phyloP scores from a whole-genome alignment of 2,888 invertebrate species.

The Melieria picta region DNA sequence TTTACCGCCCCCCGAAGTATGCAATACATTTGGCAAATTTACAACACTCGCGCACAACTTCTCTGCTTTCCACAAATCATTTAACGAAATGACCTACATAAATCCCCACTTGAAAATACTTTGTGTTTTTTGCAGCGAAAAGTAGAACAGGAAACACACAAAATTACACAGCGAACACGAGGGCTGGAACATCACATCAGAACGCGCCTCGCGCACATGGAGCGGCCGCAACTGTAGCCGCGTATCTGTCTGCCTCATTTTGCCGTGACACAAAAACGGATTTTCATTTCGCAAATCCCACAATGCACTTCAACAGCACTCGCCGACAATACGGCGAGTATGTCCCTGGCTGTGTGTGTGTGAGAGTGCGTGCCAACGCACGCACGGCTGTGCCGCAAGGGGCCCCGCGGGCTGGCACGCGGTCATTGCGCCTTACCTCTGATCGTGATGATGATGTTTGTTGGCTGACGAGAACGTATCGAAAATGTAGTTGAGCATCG shows the following conservation, averaged over 20 bases:
- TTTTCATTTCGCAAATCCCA: slow-evolving; percentile 23
- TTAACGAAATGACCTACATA: slow-evolving; percentile 34
- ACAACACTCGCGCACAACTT: slow-evolving; percentile 1
- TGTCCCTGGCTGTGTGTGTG: slow-evolving; percentile 3
- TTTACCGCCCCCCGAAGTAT: neutral
- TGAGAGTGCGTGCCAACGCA: slow-evolving; percentile 1
- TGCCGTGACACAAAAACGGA: slow-evolving; percentile 29
- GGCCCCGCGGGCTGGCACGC: neutral
- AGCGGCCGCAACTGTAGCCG: neutral
- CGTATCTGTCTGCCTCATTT: slow-evolving; percentile 24
- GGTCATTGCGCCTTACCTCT: slow-evolving; percentile 67
- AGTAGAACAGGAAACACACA: neutral
- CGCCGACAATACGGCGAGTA: neutral
- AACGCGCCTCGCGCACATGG: neutral
- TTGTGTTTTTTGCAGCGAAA: neutral
- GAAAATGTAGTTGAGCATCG: slow-evolving; percentile 79
- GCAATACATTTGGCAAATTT: slow-evolving; percentile 23
- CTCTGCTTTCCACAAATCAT: slow-evolving; percentile 21
- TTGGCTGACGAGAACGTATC: slow-evolving; percentile 76
- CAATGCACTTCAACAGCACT: slow-evolving; percentile 19
- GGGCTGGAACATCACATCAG: too few relatives aligned
- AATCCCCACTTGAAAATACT: slow-evolving; percentile 24
- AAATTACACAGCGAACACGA: neutral
- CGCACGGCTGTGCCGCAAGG: neutral
- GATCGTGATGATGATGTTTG: slow-evolving; percentile 76